phyloP scores from a whole-genome alignment of 2,888 invertebrate species.

The Melangyna quadrimaculata region DNA sequence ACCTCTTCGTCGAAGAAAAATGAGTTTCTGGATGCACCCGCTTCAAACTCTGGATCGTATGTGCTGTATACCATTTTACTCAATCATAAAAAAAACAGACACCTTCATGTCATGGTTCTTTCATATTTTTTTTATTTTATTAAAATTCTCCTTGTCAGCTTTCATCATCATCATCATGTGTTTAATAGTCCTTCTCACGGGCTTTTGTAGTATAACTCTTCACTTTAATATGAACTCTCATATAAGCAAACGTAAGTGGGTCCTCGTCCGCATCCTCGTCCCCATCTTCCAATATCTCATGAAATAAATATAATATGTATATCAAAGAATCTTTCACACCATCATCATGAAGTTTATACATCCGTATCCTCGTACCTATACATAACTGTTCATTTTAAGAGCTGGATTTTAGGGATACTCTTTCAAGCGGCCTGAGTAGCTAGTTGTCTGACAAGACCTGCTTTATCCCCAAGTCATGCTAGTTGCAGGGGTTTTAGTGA shows the following conservation, averaged over 20 bases:
- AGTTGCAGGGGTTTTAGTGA: neutral
- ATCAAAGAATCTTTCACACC: conserved; percentile 9
- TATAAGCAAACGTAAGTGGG: neutral
- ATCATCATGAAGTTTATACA: neutral
- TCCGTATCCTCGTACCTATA: too few relatives aligned
- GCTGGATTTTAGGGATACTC: neutral
- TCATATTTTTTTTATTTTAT: conserved; percentile 34
- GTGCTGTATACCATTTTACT: conserved; percentile 32
- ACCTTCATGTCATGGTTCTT: conserved; percentile 6
- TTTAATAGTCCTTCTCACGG: conserved; percentile 11
- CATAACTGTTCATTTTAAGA: neutral
- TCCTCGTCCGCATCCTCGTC: neutral
- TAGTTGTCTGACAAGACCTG: conserved; percentile 11
- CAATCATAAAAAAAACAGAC: conserved; percentile 5
- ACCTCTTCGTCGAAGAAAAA: conserved; percentile 19
- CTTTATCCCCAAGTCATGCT: conserved; percentile 30
- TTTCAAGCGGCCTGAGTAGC: neutral
- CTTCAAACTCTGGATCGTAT: neutral
- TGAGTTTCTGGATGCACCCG: conserved; percentile 22
- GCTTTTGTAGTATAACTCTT: neutral
- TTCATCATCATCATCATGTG: conserved; percentile 7
- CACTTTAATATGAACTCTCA: neutral
- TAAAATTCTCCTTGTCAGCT: conserved; percentile 40
- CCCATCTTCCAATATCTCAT: conserved; percentile 8
- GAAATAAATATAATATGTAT: neutral